Evolutionary conservation across 2,888 invertebrate species (phyloP), one percentile per base, ranked within the genome.

Genomic region (Bruchidius siliquastri): DNA sequence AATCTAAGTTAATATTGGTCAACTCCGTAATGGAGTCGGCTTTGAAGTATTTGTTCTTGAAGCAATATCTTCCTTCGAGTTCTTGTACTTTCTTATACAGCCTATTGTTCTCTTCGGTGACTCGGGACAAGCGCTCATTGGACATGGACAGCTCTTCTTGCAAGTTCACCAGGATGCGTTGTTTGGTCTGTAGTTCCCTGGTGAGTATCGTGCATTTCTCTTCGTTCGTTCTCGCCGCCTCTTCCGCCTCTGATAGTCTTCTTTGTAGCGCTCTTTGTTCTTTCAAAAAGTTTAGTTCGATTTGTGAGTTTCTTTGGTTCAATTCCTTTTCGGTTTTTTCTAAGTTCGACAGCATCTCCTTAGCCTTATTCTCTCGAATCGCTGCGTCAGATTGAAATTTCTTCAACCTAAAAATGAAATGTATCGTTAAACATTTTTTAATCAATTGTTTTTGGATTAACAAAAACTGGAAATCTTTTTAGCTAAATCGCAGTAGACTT

Each of bases 321-420:
- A 94, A 85, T 85, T 95, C 93, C 79, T 92, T 91, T 83, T 95
- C 94, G 76, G 92, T 93, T 81, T 91, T 90, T 83, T 95, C 93
- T 74, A 95, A 87, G n/a, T 91, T 90, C 69, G 89, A 89, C 68
- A 95, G 89, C 77, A 95, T 87, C 80, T 95, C 94, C 79, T 95
- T 93, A 88, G 95, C 91, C 83, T 92, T 91, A 80, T 91, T 91
- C 83, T 94, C 94, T 77, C 92, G 89, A 76, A 91, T 87, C 71
- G 91, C 89, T 71, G 93, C 91, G 80, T 94, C 94, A 30, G 90
- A 88, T 85, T 92, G 92, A 69, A 92, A 85, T 84, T 92, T 92
- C 70, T 93, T 90, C 76, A 94, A 86, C 80, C 93, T 90, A 73
- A 79, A 81, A 77, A 18, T 32, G 18, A 70, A 70, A 49, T 13